Conservation (phyloP, 2,888 invertebrate genomes). For the Aquatica leii region DNA sequence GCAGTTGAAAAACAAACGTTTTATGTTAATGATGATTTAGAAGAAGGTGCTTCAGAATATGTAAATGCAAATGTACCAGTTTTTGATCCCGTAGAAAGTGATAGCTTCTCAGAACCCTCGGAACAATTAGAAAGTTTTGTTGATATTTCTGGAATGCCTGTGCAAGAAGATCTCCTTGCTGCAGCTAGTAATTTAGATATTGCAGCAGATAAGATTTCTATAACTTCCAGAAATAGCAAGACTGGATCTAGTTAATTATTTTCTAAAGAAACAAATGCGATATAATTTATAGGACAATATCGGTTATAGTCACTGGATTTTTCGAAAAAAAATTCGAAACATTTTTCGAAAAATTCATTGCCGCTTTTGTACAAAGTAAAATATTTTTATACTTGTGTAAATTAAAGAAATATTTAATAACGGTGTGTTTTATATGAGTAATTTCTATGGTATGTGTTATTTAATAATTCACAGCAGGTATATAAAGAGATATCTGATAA, state of each 20-base stretch:
- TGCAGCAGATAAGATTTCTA: conserved; percentile 42
- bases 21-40: conserved; percentile 30
- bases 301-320: conserved; percentile 27
- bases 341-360: conserved; percentile 35
- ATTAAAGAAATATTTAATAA: not conserved
- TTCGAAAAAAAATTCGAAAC: conserved; percentile 23
- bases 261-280: not conserved
- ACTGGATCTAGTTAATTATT: conserved; percentile 45
- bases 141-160: conserved; percentile 46
- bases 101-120: conserved; percentile 48
- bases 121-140: conserved; percentile 51
- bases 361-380: conserved; percentile 24
- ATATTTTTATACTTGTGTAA: conserved; percentile 24
- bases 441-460: conserved; percentile 1
- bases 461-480: conserved; percentile 16
- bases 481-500: conserved; percentile 16
- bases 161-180: conserved; percentile 42
- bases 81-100: conserved; percentile 46
- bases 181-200: conserved; percentile 31
- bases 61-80: conserved; percentile 49
- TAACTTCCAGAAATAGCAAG: conserved; percentile 52
- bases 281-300: conserved; percentile 27
- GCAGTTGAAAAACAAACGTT: not conserved
- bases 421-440: not conserved
- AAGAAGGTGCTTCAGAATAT: conserved; percentile 47